Evolutionary conservation across 1,140 invertebrate genomes (phyloP), one percentile per base, ranked within the genome.

Genomic region (Nasonia longicornis): DNA sequence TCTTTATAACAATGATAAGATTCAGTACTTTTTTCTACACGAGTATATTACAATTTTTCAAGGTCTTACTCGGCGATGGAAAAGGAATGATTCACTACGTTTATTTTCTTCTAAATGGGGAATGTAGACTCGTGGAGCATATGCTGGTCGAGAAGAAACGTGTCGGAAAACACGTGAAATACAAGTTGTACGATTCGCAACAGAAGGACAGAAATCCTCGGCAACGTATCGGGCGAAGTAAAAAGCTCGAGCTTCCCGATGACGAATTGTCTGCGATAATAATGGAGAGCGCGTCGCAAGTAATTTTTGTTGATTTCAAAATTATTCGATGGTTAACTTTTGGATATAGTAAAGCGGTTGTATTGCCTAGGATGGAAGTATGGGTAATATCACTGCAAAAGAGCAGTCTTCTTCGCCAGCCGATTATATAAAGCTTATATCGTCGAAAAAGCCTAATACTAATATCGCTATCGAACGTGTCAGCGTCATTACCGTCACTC

Each of bases 71-170:
- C n/a, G 93, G 93, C 11, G 93, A 94, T 83, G 93, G 92, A 4
- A 89, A 90, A 73, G 93, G 94, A 20, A 88, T 93, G 70, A 88
- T 91, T n/a, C 93, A 93, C 85, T 93, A 93, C 73, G 92, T 93
- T 0, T 93, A 94, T 85, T 94, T 95, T 80, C 82, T 94, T 22
- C 86, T 94, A 16, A 91, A 91, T 38, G 94, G 94, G 22, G 91
- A 91, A 82, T 94, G 93, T 85, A 89, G 91, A 83, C 87, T 95
- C 84, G 92, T 95, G 38, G 93, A 94, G 83, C 91, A 92, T 22
- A 87, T 94, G 72, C 86, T 91, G 83, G 87, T 94, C 45, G 84
- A 87, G 42, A 88, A 72, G n/a, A 66, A 84, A 20, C 85, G 84
- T n/a, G 85, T 83, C 45, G 84, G 79, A 3, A 87, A 89, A 6